Conservation (phyloP, 2,113 vertebrate genomes). For the Ophthalmolycus amberensis region DNA sequence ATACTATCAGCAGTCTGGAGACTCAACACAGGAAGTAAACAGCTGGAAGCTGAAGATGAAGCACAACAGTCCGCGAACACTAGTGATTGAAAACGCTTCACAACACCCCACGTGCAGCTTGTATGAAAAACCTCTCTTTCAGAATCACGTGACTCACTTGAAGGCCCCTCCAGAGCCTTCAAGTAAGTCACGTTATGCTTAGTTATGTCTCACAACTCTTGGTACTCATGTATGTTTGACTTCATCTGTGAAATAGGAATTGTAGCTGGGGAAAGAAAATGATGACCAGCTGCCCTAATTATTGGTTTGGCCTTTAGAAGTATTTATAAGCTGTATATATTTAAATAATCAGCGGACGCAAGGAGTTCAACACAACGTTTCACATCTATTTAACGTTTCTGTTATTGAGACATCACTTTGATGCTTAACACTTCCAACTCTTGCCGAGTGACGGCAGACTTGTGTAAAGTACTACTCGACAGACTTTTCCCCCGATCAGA, state of each 20-base stretch:
- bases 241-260: not conserved
- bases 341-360: not conserved
- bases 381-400: not conserved
- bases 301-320: not conserved
- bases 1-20: conserved; percentile 67
- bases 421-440: not conserved
- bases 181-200: not conserved
- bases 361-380: not conserved
- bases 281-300: not conserved
- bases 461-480: not conserved
- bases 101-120: not conserved
- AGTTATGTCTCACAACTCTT: not conserved
- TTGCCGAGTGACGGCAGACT: not conserved
- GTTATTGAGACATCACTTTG: not conserved
- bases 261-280: not conserved
- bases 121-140: conserved; percentile 2
- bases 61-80: not conserved
- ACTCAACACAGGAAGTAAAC: conserved; percentile 70
- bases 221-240: not conserved
- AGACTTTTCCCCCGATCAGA: not conserved
- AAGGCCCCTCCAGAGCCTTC: not conserved
- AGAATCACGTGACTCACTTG: not conserved
- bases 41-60: conserved; percentile 49
- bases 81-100: conserved; percentile 6
- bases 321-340: not conserved